Evolutionary conservation across 1,140 invertebrate species (phyloP), one percentile per base, ranked within the genome.

Genomic region (Polypedilum pembai): DNA sequence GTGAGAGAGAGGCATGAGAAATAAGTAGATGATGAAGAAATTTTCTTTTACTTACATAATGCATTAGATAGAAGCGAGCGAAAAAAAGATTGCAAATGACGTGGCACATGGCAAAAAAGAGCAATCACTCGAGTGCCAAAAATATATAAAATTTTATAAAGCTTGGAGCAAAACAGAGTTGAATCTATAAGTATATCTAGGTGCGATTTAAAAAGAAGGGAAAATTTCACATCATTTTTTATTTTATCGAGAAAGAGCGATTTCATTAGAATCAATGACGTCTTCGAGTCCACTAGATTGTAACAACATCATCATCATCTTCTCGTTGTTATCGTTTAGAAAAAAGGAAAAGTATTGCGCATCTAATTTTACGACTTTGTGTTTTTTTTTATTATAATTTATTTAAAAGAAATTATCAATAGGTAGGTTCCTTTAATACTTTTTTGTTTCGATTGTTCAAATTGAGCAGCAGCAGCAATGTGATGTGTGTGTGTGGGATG

Each of bases 21-120:
- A 56, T 56, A 56, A 45, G 40, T 66, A 73, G 21, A 56, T 74
- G 45, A 66, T 24, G 45, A 75, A 65, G 69, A 73, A 69, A 73
- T 76, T 65, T 69, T 75, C 17, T 40, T 24, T n/a, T 40, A 21
- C 63, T 79, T 79, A 80, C 77, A 76, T 77, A 79, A 78, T 80
- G 80, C 80, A 80, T 76, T 79, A 79, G 79, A 78, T 79, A 80
- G 79, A 79, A 78, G 79, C 76, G 76, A 56, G 45, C 4, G n/a
- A 56, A n/a, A 56, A 45, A 56, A 56, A 56, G 12, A 56, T 56
- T 56, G 45, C 45, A 56, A 56, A 56, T 56, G 45, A 56, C 45
- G 45, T 56, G 45, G 45, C 45, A 56, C 12, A 56, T 56, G 12
- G 12, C 4, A 56, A 45, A 45, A 33, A 33, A 33, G 24, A 33